Evolutionary conservation across 2,888 invertebrate species (phyloP).

Genomic region (Atrina japonica): DNA sequence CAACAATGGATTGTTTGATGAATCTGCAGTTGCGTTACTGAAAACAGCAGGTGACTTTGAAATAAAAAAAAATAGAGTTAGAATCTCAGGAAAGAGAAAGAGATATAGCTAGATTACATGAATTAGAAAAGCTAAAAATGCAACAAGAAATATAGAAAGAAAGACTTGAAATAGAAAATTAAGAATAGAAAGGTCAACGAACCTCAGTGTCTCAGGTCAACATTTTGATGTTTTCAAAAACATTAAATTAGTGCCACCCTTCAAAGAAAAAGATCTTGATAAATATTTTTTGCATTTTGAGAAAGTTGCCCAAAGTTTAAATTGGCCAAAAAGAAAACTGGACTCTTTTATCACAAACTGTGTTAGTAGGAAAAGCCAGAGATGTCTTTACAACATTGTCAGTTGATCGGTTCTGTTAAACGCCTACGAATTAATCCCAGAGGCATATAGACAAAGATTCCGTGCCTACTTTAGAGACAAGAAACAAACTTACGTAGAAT

Average conservation of each 20-base stretch:
- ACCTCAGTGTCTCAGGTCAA: neutral
- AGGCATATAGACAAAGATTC: conserved; percentile 50
- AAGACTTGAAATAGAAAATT: neutral
- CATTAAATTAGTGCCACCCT: conserved; percentile 31
- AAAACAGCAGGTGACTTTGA: too few species aligned
- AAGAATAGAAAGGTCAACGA: neutral
- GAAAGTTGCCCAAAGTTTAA: conserved; percentile 36
- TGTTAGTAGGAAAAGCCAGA: too few species aligned
- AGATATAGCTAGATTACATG: too few species aligned
- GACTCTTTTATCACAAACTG: conserved; percentile 44
- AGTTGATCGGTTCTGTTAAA: conserved; percentile 29
- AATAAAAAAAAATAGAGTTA: neutral
- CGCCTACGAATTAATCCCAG: conserved; percentile 50
- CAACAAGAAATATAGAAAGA: neutral
- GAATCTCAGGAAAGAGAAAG: neutral
- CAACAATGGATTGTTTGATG: too few species aligned
- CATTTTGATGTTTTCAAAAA: conserved; percentile 23
- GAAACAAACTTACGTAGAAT: conserved; percentile 43
- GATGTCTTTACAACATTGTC: conserved; percentile 36
- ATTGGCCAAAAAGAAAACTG: conserved; percentile 40
- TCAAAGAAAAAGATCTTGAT: conserved; percentile 33
- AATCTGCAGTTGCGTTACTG: too few species aligned
- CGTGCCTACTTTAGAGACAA: conserved; percentile 34
- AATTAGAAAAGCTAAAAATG: neutral
- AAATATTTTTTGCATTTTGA: conserved; percentile 47